These are phyloP conservation scores for Volucella bombylans DNA, from an alignment of 2,888 invertebrate genomes.

Conservation along the genomic window DNA sequence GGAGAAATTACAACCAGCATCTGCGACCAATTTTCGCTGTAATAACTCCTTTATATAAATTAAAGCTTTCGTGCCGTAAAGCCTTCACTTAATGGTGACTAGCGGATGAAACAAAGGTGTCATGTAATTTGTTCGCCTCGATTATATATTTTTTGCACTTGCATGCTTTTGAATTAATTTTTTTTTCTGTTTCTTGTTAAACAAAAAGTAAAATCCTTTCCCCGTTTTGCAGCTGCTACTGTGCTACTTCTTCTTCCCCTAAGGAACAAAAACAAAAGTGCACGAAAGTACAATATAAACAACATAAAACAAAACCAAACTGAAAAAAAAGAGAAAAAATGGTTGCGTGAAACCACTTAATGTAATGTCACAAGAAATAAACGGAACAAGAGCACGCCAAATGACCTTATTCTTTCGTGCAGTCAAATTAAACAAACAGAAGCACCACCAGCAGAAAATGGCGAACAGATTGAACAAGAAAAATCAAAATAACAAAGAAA, in stretches of 20 bases:
- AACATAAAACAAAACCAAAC: slow-evolving; percentile 10
- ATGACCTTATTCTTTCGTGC: slow-evolving; percentile 47
- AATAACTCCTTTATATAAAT: not conserved
- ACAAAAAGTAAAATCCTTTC: slow-evolving; percentile 43
- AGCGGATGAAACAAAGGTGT: slow-evolving; percentile 9
- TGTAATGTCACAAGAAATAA: slow-evolving; percentile 49
- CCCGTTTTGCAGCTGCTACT: slow-evolving; percentile 55
- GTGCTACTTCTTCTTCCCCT: slow-evolving; percentile 9
- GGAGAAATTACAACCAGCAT: too few relatives aligned
- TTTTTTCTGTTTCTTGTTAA: slow-evolving; percentile 24
- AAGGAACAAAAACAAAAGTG: slow-evolving; percentile 6
- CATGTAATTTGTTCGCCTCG: slow-evolving; percentile 24
- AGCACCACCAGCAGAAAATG: not conserved
- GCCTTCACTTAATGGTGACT: too few relatives aligned
- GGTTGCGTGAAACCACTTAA: slow-evolving; percentile 60
- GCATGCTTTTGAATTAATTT: slow-evolving; percentile 40
- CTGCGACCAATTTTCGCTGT: not conserved
- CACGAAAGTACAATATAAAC: slow-evolving; percentile 3
- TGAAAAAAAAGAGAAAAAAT: slow-evolving; percentile 23
- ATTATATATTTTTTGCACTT: slow-evolving; percentile 27
- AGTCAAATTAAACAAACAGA: slow-evolving; percentile 37
- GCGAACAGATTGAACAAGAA: slow-evolving; percentile 17
- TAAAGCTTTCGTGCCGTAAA: not conserved
- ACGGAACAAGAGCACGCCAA: slow-evolving; percentile 49
- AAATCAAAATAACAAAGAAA: slow-evolving; percentile 13